Base-by-base conservation (phyloP, 2,113 vertebrate genomes). In the Boulengeromyrus knoepffleri region DNA sequence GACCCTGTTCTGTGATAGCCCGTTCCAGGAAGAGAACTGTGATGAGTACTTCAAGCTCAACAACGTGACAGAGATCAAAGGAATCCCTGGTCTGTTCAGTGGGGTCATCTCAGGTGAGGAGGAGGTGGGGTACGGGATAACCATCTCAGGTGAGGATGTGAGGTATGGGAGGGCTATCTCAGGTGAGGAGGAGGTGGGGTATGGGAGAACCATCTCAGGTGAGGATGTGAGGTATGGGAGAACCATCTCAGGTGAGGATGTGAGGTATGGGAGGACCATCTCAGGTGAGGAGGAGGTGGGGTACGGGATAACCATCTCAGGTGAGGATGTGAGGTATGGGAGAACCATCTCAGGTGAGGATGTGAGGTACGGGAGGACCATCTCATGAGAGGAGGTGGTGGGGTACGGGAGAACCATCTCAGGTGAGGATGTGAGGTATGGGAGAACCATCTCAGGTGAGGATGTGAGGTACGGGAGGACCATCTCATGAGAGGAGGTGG, bases 61-160 rank as follows among this genome's bases (percentile, higher is more conserved):
- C 93, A 97, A 99, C 0, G 86, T 99, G 89, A 97, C 97, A 0
- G 95, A 97, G 94, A 96, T 98, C 13, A 92, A 90, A 85, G 98
- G 97, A 42, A 97, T 98, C 36, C 98, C 97, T 0, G 98, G 98
- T 0, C 94, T 99, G 89, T 93, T 95, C 89, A 98, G 97, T 0
- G 95, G 96, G 0, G 96, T 97, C 85, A 93, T 99, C 87, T 91
- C 91, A 91, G 96, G 98, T 99, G 89, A 92, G 94, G 85, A 17
- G 24, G 1, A 45, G 89, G 39, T 39, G 77, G 50, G 19, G 49
- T 3, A 31, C 1, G 21, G 21, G 53, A 27, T 0, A 9, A 47
- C 31, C 15, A 21, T 70, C n/a, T n/a, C 8, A 3, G 13, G 49
- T 21, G 7, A 49, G 49, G 31, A 36, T 1, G 4, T 36, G 24